phyloP scores from a whole-genome alignment of 2,113 vertebrate genomes.

The Tinamus guttatus region DNA sequence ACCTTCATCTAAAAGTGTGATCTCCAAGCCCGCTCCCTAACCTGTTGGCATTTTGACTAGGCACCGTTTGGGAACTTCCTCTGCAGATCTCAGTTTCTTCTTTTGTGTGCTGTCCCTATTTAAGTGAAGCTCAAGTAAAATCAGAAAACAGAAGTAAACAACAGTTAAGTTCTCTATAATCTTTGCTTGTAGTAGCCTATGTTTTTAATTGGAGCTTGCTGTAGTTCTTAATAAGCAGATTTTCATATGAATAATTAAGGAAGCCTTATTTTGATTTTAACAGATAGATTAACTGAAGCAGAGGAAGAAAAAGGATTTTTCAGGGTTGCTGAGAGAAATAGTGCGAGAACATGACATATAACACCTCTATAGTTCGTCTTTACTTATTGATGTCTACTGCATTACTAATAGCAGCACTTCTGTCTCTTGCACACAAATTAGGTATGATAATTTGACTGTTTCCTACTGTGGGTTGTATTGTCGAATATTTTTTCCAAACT shows the following conservation, averaged over 20 bases:
- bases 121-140: background rate
- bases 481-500: background rate
- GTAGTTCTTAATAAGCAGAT: background rate
- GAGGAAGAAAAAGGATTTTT: background rate
- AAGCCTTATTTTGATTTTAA: background rate
- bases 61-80: background rate
- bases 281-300: background rate
- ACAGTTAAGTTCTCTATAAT: fast-evolving
- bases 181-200: fast-evolving
- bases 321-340: background rate
- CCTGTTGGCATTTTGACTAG: fast-evolving
- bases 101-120: background rate
- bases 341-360: background rate
- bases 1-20: background rate
- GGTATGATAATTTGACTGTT: background rate
- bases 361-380: background rate
- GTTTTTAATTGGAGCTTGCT: fast-evolving
- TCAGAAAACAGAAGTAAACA: background rate
- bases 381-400: background rate
- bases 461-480: fast-evolving
- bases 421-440: background rate
- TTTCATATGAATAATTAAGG: background rate
- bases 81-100: fast-evolving
- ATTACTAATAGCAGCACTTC: background rate
- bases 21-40: background rate